Evolutionary conservation across 1,140 invertebrate genomes (phyloP).

Genomic region (Chironomus tepperi): DNA sequence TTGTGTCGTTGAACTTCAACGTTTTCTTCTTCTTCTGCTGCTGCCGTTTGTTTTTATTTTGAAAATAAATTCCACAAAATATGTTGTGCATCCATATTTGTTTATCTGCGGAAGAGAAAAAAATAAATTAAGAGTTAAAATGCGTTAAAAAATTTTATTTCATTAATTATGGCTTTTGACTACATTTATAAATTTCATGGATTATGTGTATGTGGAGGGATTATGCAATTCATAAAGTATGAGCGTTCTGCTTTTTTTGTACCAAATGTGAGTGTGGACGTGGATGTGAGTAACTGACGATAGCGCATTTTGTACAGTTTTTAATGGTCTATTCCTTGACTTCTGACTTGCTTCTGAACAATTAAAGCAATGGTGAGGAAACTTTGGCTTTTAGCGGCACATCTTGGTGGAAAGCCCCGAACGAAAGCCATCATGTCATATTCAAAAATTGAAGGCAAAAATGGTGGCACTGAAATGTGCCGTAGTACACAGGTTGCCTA

Average conservation of each 20-base stretch:
- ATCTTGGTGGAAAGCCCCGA: too few relatives aligned
- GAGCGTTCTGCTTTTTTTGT: not conserved
- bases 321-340: too few relatives aligned
- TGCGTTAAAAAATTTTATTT: not conserved
- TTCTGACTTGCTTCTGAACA: too few relatives aligned
- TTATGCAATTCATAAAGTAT: not conserved
- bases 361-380: too few relatives aligned
- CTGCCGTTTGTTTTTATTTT: not conserved
- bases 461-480: too few relatives aligned
- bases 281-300: too few relatives aligned
- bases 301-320: too few relatives aligned
- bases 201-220: not conserved
- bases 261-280: too few relatives aligned
- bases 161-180: not conserved
- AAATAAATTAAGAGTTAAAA: not conserved
- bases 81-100: constrained; percentile 7
- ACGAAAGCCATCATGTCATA: too few relatives aligned
- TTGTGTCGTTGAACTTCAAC: constrained; percentile 5
- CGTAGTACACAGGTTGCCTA: too few relatives aligned
- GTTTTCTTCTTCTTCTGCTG: not conserved
- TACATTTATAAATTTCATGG: constrained; percentile 4
- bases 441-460: too few relatives aligned
- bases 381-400: too few relatives aligned
- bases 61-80: constrained; percentile 14
- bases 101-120: constrained; percentile 13